Conservation (phyloP, 37 sponge, comb jelly and placozoan genomes). For the Aphrocallistes beatrix region DNA sequence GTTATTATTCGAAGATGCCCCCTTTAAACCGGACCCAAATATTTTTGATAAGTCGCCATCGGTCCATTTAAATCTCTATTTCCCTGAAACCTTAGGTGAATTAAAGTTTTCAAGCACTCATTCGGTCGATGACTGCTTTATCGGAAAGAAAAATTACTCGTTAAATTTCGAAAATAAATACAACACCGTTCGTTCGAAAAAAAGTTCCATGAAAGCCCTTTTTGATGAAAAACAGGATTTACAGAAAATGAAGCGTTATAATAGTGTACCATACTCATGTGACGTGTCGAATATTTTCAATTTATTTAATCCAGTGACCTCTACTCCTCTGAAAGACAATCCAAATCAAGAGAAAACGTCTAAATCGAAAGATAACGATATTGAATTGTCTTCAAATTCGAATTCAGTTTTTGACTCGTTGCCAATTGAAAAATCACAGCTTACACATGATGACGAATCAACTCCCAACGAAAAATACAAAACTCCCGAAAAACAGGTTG, state of each 20-base stretch:
- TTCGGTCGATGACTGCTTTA: neutral
- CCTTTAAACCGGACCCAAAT: neutral
- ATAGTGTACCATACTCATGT: neutral
- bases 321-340: neutral
- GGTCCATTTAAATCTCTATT: neutral
- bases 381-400: neutral
- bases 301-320: neutral
- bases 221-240: neutral
- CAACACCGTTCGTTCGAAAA: neutral
- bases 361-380: neutral
- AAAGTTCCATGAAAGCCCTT: neutral
- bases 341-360: neutral
- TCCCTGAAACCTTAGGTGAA: neutral
- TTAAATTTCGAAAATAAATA: neutral
- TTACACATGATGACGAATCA: too few species aligned
- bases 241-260: neutral
- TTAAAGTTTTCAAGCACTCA: neutral
- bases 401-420: neutral
- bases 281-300: neutral
- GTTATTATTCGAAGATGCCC: neutral
- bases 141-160: neutral
- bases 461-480: too few species aligned
- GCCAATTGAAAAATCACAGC: neutral
- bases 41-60: neutral
- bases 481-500: too few species aligned